A percentile compares a stretch with the other conserved stretches of the same genome.
These are phyloP conservation scores for Tetragonisca angustula DNA, from an alignment of 2,888 invertebrate genomes.

Conservation along the genomic window DNA sequence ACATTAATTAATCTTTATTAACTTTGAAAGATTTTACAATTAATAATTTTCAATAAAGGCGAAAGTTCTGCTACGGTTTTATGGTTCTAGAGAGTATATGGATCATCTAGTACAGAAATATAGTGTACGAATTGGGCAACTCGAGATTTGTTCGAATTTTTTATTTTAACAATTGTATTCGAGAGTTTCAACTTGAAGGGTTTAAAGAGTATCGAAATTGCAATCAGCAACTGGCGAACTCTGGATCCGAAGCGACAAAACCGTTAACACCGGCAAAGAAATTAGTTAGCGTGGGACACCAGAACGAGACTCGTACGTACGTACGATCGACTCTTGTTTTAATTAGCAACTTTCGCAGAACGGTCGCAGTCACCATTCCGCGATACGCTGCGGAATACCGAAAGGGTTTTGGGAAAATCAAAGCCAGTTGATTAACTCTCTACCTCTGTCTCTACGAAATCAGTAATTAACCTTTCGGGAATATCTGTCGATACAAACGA, in stretches of 20 bases:
- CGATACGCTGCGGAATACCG: conserved; percentile 26
- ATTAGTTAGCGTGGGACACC: not conserved
- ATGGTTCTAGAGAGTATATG: too few relatives aligned
- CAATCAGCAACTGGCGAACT: too few relatives aligned
- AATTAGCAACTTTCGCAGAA: conserved; percentile 22
- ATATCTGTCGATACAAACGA: not conserved
- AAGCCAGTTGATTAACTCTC: conserved; percentile 36
- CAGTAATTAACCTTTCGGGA: conserved; percentile 24
- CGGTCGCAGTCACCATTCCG: conserved; percentile 5
- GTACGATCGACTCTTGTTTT: conserved; percentile 15
- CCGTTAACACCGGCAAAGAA: not conserved
- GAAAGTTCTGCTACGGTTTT: too few relatives aligned
- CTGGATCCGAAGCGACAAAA: not conserved
- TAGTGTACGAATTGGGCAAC: too few relatives aligned
- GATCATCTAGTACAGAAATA: too few relatives aligned
- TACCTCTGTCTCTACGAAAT: conserved; percentile 24
- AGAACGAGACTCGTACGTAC: not conserved
- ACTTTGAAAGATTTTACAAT: too few relatives aligned
- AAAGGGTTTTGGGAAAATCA: conserved; percentile 32
- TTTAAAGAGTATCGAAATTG: too few relatives aligned
- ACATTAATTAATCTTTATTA: too few relatives aligned
- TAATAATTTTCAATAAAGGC: too few relatives aligned
- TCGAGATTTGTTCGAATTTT: too few relatives aligned
- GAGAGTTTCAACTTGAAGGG: too few relatives aligned
- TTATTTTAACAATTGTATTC: too few relatives aligned